Conservation (phyloP, 2,888 invertebrate species). For the Ctena decussata region DNA sequence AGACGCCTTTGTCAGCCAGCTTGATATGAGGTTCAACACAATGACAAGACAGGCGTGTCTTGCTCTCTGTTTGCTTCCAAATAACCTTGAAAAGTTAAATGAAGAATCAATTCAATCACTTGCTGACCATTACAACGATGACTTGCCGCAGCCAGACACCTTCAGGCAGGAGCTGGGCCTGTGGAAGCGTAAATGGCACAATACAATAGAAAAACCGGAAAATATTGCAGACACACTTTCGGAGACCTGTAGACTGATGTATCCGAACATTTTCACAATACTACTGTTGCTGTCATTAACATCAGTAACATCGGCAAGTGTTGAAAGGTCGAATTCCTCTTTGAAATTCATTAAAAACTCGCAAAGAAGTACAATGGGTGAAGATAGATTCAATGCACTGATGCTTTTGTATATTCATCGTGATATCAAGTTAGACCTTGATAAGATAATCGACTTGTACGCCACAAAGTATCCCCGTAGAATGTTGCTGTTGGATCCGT, state of each 20-base stretch:
- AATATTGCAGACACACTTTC: slow-evolving; percentile 19
- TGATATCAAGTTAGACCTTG: slow-evolving; percentile 36
- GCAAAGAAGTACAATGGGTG: slow-evolving; percentile 17
- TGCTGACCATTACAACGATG: slow-evolving; percentile 25
- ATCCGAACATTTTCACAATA: slow-evolving; percentile 42
- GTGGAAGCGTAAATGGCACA: slow-evolving; percentile 34
- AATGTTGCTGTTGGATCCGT: slow-evolving; percentile 20
- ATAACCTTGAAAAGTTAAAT: slow-evolving; percentile 9
- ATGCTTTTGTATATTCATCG: slow-evolving; percentile 37
- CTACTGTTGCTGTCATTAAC: slow-evolving; percentile 39
- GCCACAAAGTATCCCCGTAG: slow-evolving; percentile 14
- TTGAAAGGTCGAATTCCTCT: slow-evolving; percentile 51
- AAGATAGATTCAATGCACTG: slow-evolving; percentile 45
- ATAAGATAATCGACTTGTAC: slow-evolving; percentile 27
- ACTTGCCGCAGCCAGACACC: slow-evolving; percentile 39
- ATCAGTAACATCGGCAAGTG: slow-evolving; percentile 41
- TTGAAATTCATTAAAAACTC: slow-evolving; percentile 43
- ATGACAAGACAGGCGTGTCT: slow-evolving; percentile 36
- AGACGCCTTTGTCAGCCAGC: slow-evolving; percentile 43
- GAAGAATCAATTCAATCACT: slow-evolving; percentile 22
- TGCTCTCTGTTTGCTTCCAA: slow-evolving; percentile 39
- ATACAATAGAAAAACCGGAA: slow-evolving; percentile 3
- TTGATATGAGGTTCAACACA: slow-evolving; percentile 34
- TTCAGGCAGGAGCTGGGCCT: slow-evolving; percentile 41
- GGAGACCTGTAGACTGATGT: slow-evolving; percentile 34